Evolutionary conservation across 2,113 vertebrate species (phyloP).

Genomic region (Tetrao urogallus): DNA sequence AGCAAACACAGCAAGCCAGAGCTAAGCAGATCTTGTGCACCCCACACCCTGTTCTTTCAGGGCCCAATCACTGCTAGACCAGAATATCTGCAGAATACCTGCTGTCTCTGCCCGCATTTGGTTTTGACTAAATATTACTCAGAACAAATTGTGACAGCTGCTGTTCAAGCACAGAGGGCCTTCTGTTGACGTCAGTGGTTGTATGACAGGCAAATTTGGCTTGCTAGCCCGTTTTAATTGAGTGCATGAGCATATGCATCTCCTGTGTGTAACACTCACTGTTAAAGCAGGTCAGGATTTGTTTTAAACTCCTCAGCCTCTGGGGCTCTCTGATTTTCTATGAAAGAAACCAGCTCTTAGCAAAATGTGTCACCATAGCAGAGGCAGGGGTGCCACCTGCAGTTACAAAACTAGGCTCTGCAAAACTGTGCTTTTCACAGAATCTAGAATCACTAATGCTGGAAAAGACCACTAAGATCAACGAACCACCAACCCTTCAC

Average conservation of each 20-base stretch:
- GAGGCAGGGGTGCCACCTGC: constrained; percentile 28
- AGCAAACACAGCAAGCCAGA: neutral
- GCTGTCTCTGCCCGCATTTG: neutral
- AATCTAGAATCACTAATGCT: too few species aligned
- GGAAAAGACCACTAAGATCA: too few species aligned
- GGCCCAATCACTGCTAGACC: neutral
- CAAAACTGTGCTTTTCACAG: neutral
- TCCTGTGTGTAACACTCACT: neutral
- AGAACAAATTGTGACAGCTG: constrained; percentile 49
- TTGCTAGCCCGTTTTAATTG: constrained; percentile 37
- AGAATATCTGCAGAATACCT: constrained; percentile 5
- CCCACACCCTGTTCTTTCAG: neutral
- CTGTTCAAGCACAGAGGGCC: constrained; percentile 33
- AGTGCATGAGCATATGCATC: neutral
- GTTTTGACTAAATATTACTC: constrained; percentile 39
- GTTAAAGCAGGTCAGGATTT: constrained; percentile 53
- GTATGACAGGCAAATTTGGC: neutral
- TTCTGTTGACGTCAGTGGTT: constrained; percentile 41
- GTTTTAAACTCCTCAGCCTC: constrained; percentile 32
- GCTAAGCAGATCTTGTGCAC: neutral
- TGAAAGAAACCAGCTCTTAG: constrained; percentile 19
- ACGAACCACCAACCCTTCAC: too few species aligned
- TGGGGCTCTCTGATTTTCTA: neutral
- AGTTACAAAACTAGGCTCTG: neutral
- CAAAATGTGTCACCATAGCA: constrained; percentile 26